These are phyloP conservation scores for Zoroaster sp. DNA, from an alignment of 53 echinoderm and acorn worm species.

Conservation along the genomic window DNA sequence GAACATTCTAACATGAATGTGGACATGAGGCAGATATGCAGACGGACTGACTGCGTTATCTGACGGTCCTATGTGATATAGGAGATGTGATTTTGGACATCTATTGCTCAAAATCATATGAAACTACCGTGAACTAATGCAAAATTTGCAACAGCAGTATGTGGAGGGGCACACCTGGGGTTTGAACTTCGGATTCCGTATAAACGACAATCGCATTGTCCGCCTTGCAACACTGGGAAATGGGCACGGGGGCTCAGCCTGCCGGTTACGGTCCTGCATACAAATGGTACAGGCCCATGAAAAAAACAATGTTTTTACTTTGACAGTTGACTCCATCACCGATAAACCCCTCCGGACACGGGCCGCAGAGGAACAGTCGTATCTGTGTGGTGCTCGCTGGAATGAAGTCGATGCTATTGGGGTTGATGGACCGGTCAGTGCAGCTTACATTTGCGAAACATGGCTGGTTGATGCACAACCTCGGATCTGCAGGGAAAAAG, in stretches of 20 bases:
- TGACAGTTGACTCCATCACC: constrained; percentile 73
- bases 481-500: constrained; percentile 33
- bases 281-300: not conserved
- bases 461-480: constrained; percentile 52
- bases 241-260: not conserved
- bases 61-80: no score
- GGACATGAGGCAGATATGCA: no score
- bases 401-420: constrained; percentile 15
- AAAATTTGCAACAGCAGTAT: no score
- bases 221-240: not conserved
- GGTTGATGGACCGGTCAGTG: constrained; percentile 14
- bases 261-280: not conserved
- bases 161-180: no score
- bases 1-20: no score
- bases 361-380: constrained; percentile 60
- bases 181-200: no score
- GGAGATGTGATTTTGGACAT: no score
- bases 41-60: no score
- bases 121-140: no score
- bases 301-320: constrained; percentile 31
- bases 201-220: not conserved
- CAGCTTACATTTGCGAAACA: constrained; percentile 60
- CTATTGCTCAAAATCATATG: no score
- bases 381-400: not conserved
- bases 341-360: constrained; percentile 58